Base-by-base conservation (phyloP, 2,888 invertebrate species). In the Acanthopleura granulata region DNA sequence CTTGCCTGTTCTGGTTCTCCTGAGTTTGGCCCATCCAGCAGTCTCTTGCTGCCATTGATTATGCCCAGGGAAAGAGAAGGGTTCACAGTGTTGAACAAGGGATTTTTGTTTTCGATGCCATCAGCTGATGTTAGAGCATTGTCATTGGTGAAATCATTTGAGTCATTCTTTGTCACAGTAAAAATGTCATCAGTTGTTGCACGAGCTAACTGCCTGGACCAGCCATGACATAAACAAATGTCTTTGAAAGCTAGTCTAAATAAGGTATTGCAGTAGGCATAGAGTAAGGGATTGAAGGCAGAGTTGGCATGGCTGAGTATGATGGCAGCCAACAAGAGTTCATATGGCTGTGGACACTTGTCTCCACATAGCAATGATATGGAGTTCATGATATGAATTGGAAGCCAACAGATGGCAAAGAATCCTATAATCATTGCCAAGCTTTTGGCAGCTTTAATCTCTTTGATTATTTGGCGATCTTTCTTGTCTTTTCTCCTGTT, bases 291-390 rank as follows among this genome's bases (percentile, higher is more conserved):
- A 76, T 89, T 89, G 40, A 89, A 75, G 4, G 87, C 83, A 0
- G 89, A 89, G 83, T 89, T 89, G 72, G 87, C 85, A 78, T 89
- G 89, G 73, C 89, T 89, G 11, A 89, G 80, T 0, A 89, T 78
- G n/a, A 89, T 86, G 51, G 86, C 84, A 49, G 81, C 83, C 50
- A 87, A 75, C 25, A 87, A 75, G 40, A 83, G 72, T 18, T 79
- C 75, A n/a, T 71, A 73, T 1, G 83, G 84, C 40, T 79, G 79
- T 11, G 70, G 69, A 61, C 82, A 83, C 14, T 79, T 72, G 14
- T 62, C 69, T 0, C 78, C 77, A 72, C 84, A 84, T 3, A 83
- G 73, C 25, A 88, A 62, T 0, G 81, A 79, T 49, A 88, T 79
- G 18, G 83, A 75, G 80, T 89, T 89, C 69, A 86, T 79, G 72